These are phyloP conservation scores for Nymphalis urticae DNA, from an alignment of 2,888 invertebrate genomes.

Conservation along the genomic window DNA sequence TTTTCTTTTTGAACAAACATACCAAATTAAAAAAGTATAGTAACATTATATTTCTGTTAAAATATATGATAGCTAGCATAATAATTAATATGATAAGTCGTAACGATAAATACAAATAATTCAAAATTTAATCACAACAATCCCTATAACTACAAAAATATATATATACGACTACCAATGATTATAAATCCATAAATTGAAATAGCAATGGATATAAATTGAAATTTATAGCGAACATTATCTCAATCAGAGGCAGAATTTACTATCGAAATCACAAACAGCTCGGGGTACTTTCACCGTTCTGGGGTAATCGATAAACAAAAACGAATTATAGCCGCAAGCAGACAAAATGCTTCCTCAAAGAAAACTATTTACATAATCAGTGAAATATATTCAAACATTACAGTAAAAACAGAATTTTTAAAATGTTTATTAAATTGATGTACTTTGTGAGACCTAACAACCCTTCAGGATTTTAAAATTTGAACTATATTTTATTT, in stretches of 20 bases:
- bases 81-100: neutral
- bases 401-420: too few species aligned
- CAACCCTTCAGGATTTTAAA: too few species aligned
- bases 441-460: too few species aligned
- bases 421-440: too few species aligned
- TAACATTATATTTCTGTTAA: too few species aligned
- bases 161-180: neutral
- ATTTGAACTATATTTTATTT: too few species aligned
- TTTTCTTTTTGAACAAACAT: too few species aligned
- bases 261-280: slow-evolving; percentile 11
- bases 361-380: slow-evolving; percentile 33
- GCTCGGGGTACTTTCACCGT: slow-evolving; percentile 3
- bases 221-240: slow-evolving; percentile 4
- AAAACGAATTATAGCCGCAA: slow-evolving; percentile 23
- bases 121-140: neutral
- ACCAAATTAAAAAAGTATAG: too few species aligned
- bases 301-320: slow-evolving; percentile 16
- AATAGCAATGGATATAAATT: neutral
- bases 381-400: neutral
- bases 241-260: slow-evolving; percentile 7
- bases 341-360: slow-evolving; percentile 25
- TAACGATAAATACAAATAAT: neutral
- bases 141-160: too few species aligned
- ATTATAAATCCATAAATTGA: slow-evolving; percentile 5
- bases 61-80: neutral